A percentile compares a stretch with the other conserved stretches of the same genome.
Evolutionary conservation across 2,888 invertebrate genomes (phyloP).

Genomic region (Drosophila diplacantha): DNA sequence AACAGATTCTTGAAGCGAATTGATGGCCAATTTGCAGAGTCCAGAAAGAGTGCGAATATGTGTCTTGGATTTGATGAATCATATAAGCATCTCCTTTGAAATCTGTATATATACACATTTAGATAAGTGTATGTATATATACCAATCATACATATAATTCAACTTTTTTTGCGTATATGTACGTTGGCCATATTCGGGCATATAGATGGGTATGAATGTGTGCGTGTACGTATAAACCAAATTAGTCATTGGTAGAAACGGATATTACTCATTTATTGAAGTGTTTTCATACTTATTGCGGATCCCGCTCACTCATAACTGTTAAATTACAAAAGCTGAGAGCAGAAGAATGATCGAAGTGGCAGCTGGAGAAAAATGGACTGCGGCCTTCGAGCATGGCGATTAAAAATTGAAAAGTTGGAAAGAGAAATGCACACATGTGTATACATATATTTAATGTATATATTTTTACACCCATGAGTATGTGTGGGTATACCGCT

Average conservation of each 20-base stretch:
- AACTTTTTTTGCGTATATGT: constrained; percentile 29
- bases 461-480: constrained; percentile 40
- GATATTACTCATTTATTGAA: constrained; percentile 45
- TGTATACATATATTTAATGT: constrained; percentile 23
- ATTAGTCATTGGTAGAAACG: constrained; percentile 40
- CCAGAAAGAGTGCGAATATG: constrained; percentile 21
- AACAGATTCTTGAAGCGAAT: background rate
- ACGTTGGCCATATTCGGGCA: constrained; percentile 36
- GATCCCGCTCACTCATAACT: constrained; percentile 21
- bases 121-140: constrained; percentile 36
- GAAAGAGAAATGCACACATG: constrained; percentile 39
- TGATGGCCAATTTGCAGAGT: constrained; percentile 5
- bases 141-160: constrained; percentile 17
- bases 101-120: constrained; percentile 38
- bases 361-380: constrained; percentile 31
- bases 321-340: constrained; percentile 25
- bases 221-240: constrained; percentile 42
- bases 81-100: constrained; percentile 47
- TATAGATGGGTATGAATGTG: constrained; percentile 31
- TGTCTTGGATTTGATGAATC: constrained; percentile 43
- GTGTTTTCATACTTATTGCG: constrained; percentile 28
- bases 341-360: constrained; percentile 21
- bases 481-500: constrained; percentile 42
- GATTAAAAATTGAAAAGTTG: constrained; percentile 37
- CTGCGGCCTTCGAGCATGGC: constrained; percentile 10